Conservation (phyloP, 1,140 invertebrate species). For the Luehdorfia chinensis region DNA sequence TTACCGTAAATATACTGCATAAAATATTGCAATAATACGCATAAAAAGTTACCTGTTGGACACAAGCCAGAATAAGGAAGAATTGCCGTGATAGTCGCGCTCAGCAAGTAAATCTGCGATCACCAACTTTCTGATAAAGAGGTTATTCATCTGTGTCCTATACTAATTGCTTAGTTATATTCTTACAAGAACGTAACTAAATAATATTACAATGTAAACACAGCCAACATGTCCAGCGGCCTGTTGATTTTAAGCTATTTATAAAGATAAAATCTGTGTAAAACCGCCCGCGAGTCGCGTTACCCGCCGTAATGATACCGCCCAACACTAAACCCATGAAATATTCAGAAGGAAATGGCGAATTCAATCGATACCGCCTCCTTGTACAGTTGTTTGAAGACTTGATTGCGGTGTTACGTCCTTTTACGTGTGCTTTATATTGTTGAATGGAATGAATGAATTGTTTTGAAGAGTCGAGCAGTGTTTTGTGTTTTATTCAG, state of each 20-base stretch:
- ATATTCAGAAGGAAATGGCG: slow-evolving; percentile 17
- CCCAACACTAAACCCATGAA: slow-evolving; percentile 11
- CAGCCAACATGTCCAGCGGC: too few species aligned
- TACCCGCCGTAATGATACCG: slow-evolving; percentile 12
- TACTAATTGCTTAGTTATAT: too few species aligned
- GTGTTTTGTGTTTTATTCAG: background rate
- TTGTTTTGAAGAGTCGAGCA: background rate
- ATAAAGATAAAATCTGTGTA: slow-evolving; percentile 7
- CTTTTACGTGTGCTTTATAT: slow-evolving; percentile 7
- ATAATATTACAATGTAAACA: too few species aligned
- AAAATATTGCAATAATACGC: too few species aligned
- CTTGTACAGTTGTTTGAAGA: slow-evolving; percentile 14
- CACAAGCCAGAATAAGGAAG: too few species aligned
- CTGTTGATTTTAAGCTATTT: slow-evolving; percentile 1
- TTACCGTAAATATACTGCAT: too few species aligned
- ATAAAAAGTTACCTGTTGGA: too few species aligned
- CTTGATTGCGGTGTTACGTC: slow-evolving; percentile 8
- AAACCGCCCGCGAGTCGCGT: background rate
- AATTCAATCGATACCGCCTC: slow-evolving; percentile 16
- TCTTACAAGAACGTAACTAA: too few species aligned
- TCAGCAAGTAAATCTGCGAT: too few species aligned
- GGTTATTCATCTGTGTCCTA: too few species aligned
- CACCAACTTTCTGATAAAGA: too few species aligned
- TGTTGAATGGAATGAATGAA: background rate
- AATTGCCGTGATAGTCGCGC: too few species aligned